Evolutionary conservation across 2,888 invertebrate genomes (phyloP), one percentile per base, ranked within the genome.

Genomic region (Mythimna vitellina): DNA sequence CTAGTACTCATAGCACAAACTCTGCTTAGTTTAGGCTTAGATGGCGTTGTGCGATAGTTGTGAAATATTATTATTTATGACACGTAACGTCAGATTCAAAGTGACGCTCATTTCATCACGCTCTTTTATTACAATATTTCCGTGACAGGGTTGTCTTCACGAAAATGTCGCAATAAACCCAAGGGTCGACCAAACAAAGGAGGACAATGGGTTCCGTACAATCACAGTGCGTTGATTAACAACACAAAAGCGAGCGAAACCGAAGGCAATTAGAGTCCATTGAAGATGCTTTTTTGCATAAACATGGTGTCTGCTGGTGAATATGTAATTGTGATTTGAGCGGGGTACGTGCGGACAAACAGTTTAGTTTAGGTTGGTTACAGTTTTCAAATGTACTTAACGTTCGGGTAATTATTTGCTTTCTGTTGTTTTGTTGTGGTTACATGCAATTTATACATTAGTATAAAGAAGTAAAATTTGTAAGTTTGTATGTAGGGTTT

Each of bases 211-310:
- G 66, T 70, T 70, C 69, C 74, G 85, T 86, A 88, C 86, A 89
- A 89, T 87, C 83, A 80, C 75, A 81, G 78, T 77, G 72, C 74
- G 84, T 89, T 90, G 88, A 92, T 93, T 92, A 91, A 87, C 89
- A 90, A 89, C 82, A 91, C 90, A 92, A 92, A 89, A 86, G 89
- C 76, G 81, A 85, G 63, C 77, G 80, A 80, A 86, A 86, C 86
- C 67, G 84, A 90, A 89, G 84, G 83, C 88, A 92, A 91, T 92
- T 91, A 90, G 87, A 83, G 73, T 81, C 77, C 78, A 84, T 82
- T 76, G 81, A 84, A 86, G 80, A 82, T 82, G 72, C 35, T 67
- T 86, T 84, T 86, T 77, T 79, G 76, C 73, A 84, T 86, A 86
- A 86, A 74, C 71, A 70, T 66, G 73, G 76, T 74, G 70, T 67